Percentiles rank a stretch among this genome's conserved stretches.
These are phyloP conservation scores for Leptinotarsa tumamoca DNA, from an alignment of 2,888 invertebrate genomes.

Conservation along the genomic window DNA sequence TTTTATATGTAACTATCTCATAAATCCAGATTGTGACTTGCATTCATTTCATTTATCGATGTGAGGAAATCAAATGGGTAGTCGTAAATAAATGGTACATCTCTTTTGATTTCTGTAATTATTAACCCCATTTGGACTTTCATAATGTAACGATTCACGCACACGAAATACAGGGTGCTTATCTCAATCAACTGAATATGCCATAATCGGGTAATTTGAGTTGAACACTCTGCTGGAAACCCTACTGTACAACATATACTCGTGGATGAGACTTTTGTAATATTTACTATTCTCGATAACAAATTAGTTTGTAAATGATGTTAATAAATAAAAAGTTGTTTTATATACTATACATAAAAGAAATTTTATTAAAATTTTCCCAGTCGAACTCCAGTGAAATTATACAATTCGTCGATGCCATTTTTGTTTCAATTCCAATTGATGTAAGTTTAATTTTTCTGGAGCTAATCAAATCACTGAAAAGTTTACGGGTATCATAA, in stretches of 20 bases:
- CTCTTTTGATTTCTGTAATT: slow-evolving; percentile 12
- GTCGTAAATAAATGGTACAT: neutral
- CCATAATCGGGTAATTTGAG: neutral
- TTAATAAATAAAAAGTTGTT: slow-evolving; percentile 68
- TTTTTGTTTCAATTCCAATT: neutral
- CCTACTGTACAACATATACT: slow-evolving; percentile 34
- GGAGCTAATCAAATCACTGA: slow-evolving; percentile 59
- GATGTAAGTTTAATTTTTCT: slow-evolving; percentile 35
- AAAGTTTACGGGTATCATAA: slow-evolving; percentile 65
- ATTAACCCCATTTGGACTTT: slow-evolving; percentile 14
- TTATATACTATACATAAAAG: slow-evolving; percentile 66
- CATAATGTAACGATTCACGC: slow-evolving; percentile 58
- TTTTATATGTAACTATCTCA: neutral
- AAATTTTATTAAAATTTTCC: slow-evolving; percentile 64
- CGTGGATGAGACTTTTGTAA: slow-evolving; percentile 61
- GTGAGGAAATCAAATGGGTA: slow-evolving; percentile 12
- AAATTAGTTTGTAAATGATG: slow-evolving; percentile 67
- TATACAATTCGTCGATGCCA: slow-evolving; percentile 17
- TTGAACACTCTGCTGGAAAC: slow-evolving; percentile 24
- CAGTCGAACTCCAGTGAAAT: slow-evolving; percentile 39
- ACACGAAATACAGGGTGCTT: slow-evolving; percentile 42
- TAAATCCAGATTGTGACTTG: neutral
- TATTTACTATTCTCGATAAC: slow-evolving; percentile 62
- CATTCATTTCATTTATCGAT: neutral
- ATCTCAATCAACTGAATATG: slow-evolving; percentile 22